phyloP scores from a whole-genome alignment of 2,113 vertebrate species.

The Ceyx melanurus region DNA sequence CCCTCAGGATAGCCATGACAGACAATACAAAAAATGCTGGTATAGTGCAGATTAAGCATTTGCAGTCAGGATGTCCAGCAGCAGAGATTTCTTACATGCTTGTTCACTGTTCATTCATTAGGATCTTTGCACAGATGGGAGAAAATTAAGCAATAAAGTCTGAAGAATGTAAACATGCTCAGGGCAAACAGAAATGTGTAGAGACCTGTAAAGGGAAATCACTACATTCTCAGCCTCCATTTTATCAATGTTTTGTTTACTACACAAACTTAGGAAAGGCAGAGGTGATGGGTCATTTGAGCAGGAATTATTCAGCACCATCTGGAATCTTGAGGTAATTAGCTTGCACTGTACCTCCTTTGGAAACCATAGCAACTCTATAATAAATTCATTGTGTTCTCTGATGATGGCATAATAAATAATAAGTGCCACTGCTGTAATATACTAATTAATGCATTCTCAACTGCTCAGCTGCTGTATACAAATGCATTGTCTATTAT shows the following conservation, averaged over 20 bases:
- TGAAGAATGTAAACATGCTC: slow-evolving; percentile 40
- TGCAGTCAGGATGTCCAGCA: neutral
- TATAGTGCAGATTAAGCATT: neutral
- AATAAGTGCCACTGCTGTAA: neutral
- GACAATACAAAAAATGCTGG: neutral
- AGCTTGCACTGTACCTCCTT: slow-evolving; percentile 14
- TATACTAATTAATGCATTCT: slow-evolving; percentile 21
- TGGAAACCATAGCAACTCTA: slow-evolving; percentile 49
- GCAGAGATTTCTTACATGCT: neutral
- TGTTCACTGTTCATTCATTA: slow-evolving; percentile 15
- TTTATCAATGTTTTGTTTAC: slow-evolving; percentile 66
- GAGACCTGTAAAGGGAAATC: slow-evolving; percentile 45
- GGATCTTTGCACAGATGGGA: slow-evolving; percentile 23
- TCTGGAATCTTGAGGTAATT: slow-evolving; percentile 45
- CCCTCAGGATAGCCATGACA: too few relatives aligned
- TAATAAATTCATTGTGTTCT: slow-evolving; percentile 34
- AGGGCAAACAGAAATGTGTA: neutral
- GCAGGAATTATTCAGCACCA: slow-evolving; percentile 51
- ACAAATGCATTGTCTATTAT: neutral
- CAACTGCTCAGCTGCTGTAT: neutral
- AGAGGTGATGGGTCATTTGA: slow-evolving; percentile 49
- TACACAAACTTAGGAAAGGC: slow-evolving; percentile 30
- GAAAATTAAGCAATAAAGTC: slow-evolving; percentile 11
- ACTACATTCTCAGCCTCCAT: slow-evolving; percentile 40
- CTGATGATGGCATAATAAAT: slow-evolving; percentile 37